These are phyloP conservation scores for Netelia inedita DNA, from an alignment of 2,888 invertebrate genomes.

Conservation along the genomic window DNA sequence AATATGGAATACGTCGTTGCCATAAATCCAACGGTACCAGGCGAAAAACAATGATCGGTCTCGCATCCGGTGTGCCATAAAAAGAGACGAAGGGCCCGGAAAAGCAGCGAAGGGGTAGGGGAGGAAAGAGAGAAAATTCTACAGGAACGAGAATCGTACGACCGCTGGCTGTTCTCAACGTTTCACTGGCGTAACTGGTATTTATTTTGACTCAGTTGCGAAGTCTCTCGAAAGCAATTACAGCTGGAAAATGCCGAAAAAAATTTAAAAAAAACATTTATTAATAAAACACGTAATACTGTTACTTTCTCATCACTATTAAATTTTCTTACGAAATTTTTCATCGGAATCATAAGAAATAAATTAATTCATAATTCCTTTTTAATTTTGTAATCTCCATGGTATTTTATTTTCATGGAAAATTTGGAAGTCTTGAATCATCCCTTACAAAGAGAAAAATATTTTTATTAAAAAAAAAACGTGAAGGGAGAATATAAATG, in stretches of 20 bases:
- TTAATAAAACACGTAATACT: slow-evolving; percentile 1
- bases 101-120: neutral
- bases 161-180: slow-evolving; percentile 16
- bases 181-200: slow-evolving; percentile 19
- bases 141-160: slow-evolving; percentile 18
- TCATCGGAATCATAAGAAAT: no score
- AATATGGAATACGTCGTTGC: slow-evolving; percentile 67
- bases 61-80: slow-evolving; percentile 52
- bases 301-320: slow-evolving; percentile 35
- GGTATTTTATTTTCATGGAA: no score
- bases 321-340: neutral
- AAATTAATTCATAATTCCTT: no score
- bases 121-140: neutral
- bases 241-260: neutral
- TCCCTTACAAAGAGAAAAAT: no score
- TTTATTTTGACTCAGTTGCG: slow-evolving; percentile 51
- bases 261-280: neutral
- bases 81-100: slow-evolving; percentile 33
- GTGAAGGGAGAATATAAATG: neutral
- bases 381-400: no score
- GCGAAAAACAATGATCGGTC: slow-evolving; percentile 65
- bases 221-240: slow-evolving; percentile 54
- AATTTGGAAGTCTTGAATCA: no score
- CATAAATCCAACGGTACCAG: slow-evolving; percentile 55
- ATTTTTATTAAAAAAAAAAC: no score